phyloP scores from a whole-genome alignment of 2,888 invertebrate genomes.

The Argyra leucocephala region DNA sequence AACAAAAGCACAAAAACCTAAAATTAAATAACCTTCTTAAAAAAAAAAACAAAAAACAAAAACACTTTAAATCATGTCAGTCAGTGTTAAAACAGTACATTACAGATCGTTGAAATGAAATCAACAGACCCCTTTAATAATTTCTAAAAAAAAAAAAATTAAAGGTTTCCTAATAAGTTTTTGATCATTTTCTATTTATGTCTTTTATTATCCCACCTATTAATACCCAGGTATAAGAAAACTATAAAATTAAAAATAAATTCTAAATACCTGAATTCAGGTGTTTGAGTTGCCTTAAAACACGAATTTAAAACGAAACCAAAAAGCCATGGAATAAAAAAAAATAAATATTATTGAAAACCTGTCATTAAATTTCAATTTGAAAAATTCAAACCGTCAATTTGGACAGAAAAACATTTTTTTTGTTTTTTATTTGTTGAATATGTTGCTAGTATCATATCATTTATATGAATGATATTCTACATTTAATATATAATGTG shows the following conservation, averaged over 20 bases:
- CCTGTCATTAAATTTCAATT: slow-evolving; percentile 11
- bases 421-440: neutral
- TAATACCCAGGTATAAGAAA: no score
- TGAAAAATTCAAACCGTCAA: slow-evolving; percentile 10
- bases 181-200: no score
- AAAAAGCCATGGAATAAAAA: neutral
- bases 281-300: no score
- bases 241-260: no score
- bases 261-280: no score
- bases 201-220: no score
- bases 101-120: neutral
- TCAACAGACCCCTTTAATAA: neutral
- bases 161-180: no score
- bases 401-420: neutral
- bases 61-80: neutral
- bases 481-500: no score
- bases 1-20: neutral
- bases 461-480: no score
- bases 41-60: neutral
- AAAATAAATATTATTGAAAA: neutral
- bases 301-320: neutral
- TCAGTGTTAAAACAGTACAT: neutral
- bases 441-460: no score
- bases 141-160: no score
- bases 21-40: neutral